Evolutionary conservation across 2,888 invertebrate genomes (phyloP).

Genomic region (Anodontia alba): DNA sequence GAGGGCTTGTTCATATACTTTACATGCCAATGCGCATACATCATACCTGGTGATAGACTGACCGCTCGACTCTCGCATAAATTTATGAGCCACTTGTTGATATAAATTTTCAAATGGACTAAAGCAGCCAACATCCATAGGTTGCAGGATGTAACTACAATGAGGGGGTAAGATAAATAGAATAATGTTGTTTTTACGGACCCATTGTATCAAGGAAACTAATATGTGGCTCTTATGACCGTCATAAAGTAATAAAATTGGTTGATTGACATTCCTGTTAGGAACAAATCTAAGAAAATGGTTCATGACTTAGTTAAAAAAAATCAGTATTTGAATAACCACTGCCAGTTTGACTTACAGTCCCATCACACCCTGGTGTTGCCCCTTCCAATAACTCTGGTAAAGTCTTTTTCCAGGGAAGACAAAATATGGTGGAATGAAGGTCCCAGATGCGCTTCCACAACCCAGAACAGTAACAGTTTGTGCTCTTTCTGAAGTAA

Average conservation of each 20-base stretch:
- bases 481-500: neutral
- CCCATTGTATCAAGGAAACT: neutral
- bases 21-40: neutral
- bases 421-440: too few relatives aligned
- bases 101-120: conserved; percentile 37
- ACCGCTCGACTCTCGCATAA: conserved; percentile 14
- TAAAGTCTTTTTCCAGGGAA: too few relatives aligned
- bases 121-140: conserved; percentile 31
- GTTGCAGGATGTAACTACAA: conserved; percentile 24
- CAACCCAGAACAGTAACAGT: neutral
- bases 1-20: neutral
- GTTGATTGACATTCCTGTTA: neutral
- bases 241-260: neutral
- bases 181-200: neutral
- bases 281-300: neutral
- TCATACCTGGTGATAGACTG: neutral
- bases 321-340: neutral
- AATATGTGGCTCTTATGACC: neutral
- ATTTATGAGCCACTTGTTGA: conserved; percentile 26
- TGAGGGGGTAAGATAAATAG: conserved; percentile 12
- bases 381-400: too few relatives aligned
- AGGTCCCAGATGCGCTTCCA: too few relatives aligned
- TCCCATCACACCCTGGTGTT: conserved; percentile 5
- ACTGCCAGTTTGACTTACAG: neutral
- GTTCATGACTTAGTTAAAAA: neutral